Percentiles rank a stretch among this genome's conserved stretches.
phyloP scores from a whole-genome alignment of 2,888 invertebrate species.

The Eupithecia inturbata region DNA sequence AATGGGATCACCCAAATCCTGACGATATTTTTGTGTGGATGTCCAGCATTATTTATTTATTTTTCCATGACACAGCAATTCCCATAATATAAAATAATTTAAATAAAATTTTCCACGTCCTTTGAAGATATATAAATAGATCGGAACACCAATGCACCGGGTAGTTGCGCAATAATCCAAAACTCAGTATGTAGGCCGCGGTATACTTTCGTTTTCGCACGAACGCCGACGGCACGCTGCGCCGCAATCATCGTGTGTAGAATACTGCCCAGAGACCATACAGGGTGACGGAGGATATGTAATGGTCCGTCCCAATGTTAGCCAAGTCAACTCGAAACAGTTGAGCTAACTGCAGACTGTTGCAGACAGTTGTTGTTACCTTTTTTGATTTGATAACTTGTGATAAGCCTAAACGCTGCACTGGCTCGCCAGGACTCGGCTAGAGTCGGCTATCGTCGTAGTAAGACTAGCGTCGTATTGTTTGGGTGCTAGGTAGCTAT shows the following conservation, averaged over 20 bases:
- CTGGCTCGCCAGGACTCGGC: neutral
- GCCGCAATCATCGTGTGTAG: constrained; percentile 59
- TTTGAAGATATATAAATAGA: constrained; percentile 22
- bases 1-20: too few relatives aligned
- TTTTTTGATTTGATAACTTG: neutral
- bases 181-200: constrained; percentile 58
- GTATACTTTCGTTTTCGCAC: constrained; percentile 65
- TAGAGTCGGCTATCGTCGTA: neutral
- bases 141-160: constrained; percentile 41
- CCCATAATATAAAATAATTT: neutral
- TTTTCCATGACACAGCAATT: too few relatives aligned
- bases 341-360: too few relatives aligned
- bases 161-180: constrained; percentile 37
- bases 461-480: too few relatives aligned
- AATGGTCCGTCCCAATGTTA: neutral
- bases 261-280: constrained; percentile 25
- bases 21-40: too few relatives aligned
- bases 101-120: neutral
- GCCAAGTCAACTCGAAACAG: too few relatives aligned
- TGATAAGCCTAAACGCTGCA: neutral
- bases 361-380: too few relatives aligned
- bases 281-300: neutral
- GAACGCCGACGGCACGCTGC: constrained; percentile 43
- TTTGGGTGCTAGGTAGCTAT: too few relatives aligned
- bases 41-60: too few relatives aligned